phyloP scores from a whole-genome alignment of 2,888 invertebrate species.

The Eurois occulta region DNA sequence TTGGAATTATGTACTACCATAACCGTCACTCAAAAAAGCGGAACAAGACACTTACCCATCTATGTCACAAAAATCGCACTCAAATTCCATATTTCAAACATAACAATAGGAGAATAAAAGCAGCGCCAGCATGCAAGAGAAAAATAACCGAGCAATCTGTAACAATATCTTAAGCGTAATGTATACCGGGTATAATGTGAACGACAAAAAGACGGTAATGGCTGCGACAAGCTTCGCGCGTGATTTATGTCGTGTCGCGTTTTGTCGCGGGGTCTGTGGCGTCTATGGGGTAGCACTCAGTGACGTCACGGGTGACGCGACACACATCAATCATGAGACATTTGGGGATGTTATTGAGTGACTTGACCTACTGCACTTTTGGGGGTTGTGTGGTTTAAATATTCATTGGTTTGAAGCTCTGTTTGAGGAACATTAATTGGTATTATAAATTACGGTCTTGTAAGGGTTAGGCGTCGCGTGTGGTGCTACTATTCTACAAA shows the following conservation, averaged over 20 bases:
- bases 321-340: slow-evolving; percentile 46
- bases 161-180: slow-evolving; percentile 75
- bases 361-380: slow-evolving; percentile 55
- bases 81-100: slow-evolving; percentile 59
- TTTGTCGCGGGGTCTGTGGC: slow-evolving; percentile 55
- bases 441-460: background rate
- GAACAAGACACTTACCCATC: slow-evolving; percentile 22
- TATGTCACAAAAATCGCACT: slow-evolving; percentile 47
- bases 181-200: slow-evolving; percentile 69
- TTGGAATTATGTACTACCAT: too few relatives aligned
- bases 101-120: slow-evolving; percentile 61
- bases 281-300: slow-evolving; percentile 43
- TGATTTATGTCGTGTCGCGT: slow-evolving; percentile 69
- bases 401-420: slow-evolving; percentile 9
- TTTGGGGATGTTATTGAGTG: slow-evolving; percentile 41
- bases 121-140: slow-evolving; percentile 60
- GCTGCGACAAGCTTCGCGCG: slow-evolving; percentile 71
- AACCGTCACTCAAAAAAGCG: background rate
- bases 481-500: background rate
- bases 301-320: slow-evolving; percentile 51
- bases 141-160: slow-evolving; percentile 73
- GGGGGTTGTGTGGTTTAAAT: slow-evolving; percentile 11
- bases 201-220: slow-evolving; percentile 78
- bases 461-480: too few relatives aligned
- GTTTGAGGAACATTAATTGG: slow-evolving; percentile 19